Percentiles rank a stretch among this genome's conserved stretches.
Conservation (phyloP, 2,797 vertebrate genomes). For the Xenentodon cancila region DNA sequence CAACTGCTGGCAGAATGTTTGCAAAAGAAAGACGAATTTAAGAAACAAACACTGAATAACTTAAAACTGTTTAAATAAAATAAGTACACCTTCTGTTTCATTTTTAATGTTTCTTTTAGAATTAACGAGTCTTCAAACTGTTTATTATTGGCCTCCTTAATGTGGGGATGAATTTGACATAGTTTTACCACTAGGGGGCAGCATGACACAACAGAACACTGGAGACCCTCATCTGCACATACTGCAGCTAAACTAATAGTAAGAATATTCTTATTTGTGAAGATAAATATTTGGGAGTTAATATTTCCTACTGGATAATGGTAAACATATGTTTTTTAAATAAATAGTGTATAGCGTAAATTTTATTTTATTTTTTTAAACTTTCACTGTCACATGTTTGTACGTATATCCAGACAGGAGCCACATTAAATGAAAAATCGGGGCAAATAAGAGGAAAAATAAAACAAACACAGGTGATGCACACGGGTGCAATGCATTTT, state of each 20-base stretch:
- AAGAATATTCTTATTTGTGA: too few species aligned
- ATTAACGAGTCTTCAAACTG: too few species aligned
- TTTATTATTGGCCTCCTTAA: too few species aligned
- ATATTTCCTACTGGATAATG: too few species aligned
- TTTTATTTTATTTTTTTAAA: too few species aligned
- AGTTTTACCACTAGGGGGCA: slow-evolving; percentile 63
- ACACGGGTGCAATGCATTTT: neutral
- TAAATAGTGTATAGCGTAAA: too few species aligned
- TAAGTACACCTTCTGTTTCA: slow-evolving; percentile 18
- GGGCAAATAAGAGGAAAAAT: neutral
- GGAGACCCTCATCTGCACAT: too few species aligned
- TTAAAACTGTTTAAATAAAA: slow-evolving; percentile 62
- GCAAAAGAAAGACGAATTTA: slow-evolving; percentile 60
- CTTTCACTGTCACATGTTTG: too few species aligned
- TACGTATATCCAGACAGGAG: neutral
- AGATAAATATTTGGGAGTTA: neutral
- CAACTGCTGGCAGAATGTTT: slow-evolving; percentile 82
- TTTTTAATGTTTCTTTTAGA: slow-evolving; percentile 5
- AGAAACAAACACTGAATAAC: slow-evolving; percentile 69
- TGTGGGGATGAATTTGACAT: too few species aligned
- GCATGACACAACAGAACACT: slow-evolving; percentile 29
- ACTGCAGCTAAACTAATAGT: too few species aligned
- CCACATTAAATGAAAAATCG: neutral
- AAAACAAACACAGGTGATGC: neutral
- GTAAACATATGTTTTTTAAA: too few species aligned